A percentile compares a stretch with the other conserved stretches of the same genome.
Evolutionary conservation across 2,797 vertebrate species (phyloP).

Genomic region (Acanthornis magna): DNA sequence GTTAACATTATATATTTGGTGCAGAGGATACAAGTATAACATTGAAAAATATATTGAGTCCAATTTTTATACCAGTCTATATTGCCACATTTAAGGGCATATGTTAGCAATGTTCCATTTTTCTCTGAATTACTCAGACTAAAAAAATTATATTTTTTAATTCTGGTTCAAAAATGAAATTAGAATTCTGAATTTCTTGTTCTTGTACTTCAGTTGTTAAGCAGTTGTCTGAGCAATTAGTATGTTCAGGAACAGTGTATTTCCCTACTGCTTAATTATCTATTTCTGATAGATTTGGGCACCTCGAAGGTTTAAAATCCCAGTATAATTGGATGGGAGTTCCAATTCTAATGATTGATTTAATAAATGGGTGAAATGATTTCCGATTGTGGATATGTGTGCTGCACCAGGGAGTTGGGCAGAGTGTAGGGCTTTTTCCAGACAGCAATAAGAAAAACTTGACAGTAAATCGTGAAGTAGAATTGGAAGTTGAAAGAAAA

Average conservation of each 20-base stretch:
- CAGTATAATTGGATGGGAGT: not conserved
- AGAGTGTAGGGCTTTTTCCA: not conserved
- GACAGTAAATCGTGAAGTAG: not conserved
- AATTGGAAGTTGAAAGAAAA: not conserved
- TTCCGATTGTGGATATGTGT: not conserved
- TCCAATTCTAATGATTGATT: not conserved
- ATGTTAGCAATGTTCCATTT: not conserved
- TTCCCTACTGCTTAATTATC: not conserved
- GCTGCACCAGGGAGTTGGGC: accelerated
- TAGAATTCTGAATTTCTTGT: not conserved
- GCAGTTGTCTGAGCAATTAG: not conserved
- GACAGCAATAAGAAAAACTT: not conserved
- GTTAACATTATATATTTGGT: not conserved
- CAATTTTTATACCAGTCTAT: not conserved
- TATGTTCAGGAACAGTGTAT: not conserved
- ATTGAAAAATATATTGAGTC: not conserved
- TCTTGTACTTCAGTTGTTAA: not conserved
- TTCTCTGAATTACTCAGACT: not conserved
- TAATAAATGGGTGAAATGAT: not conserved
- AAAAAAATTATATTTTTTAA: not conserved
- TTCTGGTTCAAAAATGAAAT: not conserved
- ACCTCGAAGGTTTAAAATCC: not conserved
- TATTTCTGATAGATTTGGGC: not conserved
- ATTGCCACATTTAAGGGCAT: not conserved
- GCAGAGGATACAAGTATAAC: not conserved